phyloP scores from a whole-genome alignment of 1,140 invertebrate species.

The Antheraea pernyi region DNA sequence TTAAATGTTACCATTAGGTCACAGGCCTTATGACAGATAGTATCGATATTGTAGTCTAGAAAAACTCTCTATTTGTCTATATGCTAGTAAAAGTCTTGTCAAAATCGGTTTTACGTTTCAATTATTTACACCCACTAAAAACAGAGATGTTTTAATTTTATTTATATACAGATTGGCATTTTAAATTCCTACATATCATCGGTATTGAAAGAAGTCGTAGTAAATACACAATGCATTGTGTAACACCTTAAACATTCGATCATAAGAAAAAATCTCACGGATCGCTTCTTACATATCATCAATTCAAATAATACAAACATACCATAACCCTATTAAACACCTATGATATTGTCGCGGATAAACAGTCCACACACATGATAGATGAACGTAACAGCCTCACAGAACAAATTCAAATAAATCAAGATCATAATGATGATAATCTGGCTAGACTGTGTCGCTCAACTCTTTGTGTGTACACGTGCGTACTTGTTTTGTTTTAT shows the following conservation, averaged over 20 bases:
- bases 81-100: too few species aligned
- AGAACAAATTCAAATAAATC: conserved; percentile 53
- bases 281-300: conserved; percentile 8
- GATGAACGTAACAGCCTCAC: conserved; percentile 41
- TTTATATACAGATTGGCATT: too few species aligned
- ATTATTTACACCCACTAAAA: too few species aligned
- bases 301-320: conserved; percentile 15
- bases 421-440: conserved; percentile 49
- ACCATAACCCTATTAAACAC: conserved; percentile 43
- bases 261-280: neutral
- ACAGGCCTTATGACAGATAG: too few species aligned
- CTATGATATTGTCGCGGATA: conserved; percentile 48
- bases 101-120: too few species aligned
- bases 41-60: too few species aligned
- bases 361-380: conserved; percentile 41
- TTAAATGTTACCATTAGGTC: too few species aligned
- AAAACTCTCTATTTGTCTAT: too few species aligned
- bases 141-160: too few species aligned
- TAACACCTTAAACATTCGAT: conserved; percentile 10
- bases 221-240: neutral
- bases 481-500: conserved; percentile 18
- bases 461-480: conserved; percentile 43
- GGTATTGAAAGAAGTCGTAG: neutral
- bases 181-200: too few species aligned
- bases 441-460: conserved; percentile 53